Evolutionary conservation across 2,797 vertebrate species (phyloP).

Genomic region (Anas capensis): DNA sequence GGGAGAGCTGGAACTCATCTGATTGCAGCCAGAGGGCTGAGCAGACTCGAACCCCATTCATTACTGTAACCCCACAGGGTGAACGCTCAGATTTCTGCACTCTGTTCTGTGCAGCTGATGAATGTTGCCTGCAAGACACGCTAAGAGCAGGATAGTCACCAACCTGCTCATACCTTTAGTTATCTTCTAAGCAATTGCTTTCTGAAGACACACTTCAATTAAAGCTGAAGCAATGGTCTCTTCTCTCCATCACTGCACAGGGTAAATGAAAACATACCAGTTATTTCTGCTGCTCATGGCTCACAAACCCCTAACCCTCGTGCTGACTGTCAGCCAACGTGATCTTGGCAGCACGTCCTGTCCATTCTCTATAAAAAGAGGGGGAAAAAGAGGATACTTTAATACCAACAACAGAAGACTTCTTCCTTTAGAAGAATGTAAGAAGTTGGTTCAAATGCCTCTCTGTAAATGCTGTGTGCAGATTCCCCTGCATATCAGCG

Average conservation of each 20-base stretch:
- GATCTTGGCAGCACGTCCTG: not conserved
- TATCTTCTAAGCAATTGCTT: not conserved
- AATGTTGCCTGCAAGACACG: not conserved
- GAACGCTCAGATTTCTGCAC: not conserved
- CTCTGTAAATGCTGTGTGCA: not conserved
- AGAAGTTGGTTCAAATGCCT: not conserved
- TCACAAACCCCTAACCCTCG: constrained; percentile 36
- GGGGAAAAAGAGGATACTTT: not conserved
- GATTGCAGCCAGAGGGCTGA: not conserved
- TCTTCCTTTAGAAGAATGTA: not conserved
- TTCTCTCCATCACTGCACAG: fast-evolving
- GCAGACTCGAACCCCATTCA: not conserved
- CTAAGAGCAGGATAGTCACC: not conserved
- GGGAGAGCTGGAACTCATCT: not conserved
- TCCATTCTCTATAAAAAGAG: not conserved
- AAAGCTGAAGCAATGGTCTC: not conserved
- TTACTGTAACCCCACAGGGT: not conserved
- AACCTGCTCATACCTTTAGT: not conserved
- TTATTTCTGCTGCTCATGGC: not conserved
- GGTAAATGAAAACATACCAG: constrained; percentile 19
- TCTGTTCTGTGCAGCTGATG: not conserved
- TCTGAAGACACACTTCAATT: not conserved
- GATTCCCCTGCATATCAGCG: not conserved
- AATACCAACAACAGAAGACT: not conserved
- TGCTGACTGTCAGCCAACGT: not conserved